A percentile compares a stretch with the other conserved stretches of the same genome.
Evolutionary conservation across 2,113 vertebrate genomes (phyloP).

Genomic region (Sander lucioperca): DNA sequence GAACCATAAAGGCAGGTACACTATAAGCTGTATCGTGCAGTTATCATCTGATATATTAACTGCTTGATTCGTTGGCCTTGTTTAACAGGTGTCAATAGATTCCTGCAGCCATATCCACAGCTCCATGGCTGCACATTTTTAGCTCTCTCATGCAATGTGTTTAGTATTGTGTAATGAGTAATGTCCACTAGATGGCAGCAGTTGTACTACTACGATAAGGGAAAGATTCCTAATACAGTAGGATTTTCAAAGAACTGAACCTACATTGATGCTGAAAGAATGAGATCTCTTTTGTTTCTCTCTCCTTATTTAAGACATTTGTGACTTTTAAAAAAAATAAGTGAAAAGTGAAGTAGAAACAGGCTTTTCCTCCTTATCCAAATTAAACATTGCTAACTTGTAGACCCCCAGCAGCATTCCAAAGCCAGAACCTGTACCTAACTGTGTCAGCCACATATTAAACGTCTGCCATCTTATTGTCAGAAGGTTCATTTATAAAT

Average conservation of each 20-base stretch:
- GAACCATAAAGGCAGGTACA: not conserved
- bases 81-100: not conserved
- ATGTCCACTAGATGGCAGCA: constrained; percentile 76
- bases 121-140: not conserved
- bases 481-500: not conserved
- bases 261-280: not conserved
- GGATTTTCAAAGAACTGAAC: not conserved
- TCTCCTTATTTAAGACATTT: not conserved
- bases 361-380: not conserved
- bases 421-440: too few relatives aligned
- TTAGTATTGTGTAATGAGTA: not conserved
- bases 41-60: not conserved
- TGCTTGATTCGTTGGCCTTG: not conserved
- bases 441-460: not conserved
- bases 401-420: not conserved
- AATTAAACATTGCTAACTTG: not conserved
- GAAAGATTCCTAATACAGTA: not conserved
- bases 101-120: not conserved
- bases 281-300: not conserved
- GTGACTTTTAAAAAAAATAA: not conserved
- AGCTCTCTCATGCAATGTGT: not conserved
- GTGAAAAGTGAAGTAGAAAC: not conserved
- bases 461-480: not conserved
- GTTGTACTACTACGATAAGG: not conserved
- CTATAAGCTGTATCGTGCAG: not conserved